Conservation (phyloP, 1,140 invertebrate genomes). For the Belonocnema kinseyi region DNA sequence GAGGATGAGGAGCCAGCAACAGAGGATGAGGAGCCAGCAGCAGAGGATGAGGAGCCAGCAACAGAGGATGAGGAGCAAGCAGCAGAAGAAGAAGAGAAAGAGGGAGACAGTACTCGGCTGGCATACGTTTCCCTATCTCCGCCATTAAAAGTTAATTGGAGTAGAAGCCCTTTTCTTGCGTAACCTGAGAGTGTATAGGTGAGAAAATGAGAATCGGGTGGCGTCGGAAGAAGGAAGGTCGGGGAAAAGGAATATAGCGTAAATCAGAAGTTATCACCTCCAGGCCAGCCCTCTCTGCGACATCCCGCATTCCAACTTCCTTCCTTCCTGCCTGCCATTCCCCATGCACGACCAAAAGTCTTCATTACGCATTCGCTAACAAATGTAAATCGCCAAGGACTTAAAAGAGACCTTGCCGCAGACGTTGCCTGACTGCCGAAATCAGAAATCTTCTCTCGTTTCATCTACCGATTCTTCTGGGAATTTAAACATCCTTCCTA, state of each 20-base stretch:
- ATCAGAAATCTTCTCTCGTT: background rate
- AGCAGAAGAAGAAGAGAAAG: constrained; percentile 29
- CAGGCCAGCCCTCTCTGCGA: constrained; percentile 58
- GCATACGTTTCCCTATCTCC: constrained; percentile 66
- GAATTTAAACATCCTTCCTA: no score
- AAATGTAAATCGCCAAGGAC: constrained; percentile 67
- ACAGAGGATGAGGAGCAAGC: constrained; percentile 16
- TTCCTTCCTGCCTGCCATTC: constrained; percentile 37
- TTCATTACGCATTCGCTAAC: constrained; percentile 68
- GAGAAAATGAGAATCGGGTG: constrained; percentile 64
- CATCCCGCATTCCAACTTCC: constrained; percentile 52
- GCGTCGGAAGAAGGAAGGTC: constrained; percentile 46
- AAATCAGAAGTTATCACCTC: constrained; percentile 70
- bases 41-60: background rate
- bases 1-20: background rate
- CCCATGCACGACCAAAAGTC: constrained; percentile 55
- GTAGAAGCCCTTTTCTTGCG: constrained; percentile 61
- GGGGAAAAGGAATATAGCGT: constrained; percentile 59
- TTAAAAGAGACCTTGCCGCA: constrained; percentile 38
- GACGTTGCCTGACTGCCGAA: background rate
- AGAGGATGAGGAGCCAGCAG: constrained; percentile 20
- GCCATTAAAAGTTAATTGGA: constrained; percentile 72
- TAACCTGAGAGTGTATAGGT: constrained; percentile 52
- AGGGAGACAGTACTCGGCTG: constrained; percentile 40
- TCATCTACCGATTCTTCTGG: background rate